A percentile compares a stretch with the other conserved stretches of the same genome.
Evolutionary conservation across 2,113 vertebrate species (phyloP).

Genomic region (Ammospiza caudacuta): DNA sequence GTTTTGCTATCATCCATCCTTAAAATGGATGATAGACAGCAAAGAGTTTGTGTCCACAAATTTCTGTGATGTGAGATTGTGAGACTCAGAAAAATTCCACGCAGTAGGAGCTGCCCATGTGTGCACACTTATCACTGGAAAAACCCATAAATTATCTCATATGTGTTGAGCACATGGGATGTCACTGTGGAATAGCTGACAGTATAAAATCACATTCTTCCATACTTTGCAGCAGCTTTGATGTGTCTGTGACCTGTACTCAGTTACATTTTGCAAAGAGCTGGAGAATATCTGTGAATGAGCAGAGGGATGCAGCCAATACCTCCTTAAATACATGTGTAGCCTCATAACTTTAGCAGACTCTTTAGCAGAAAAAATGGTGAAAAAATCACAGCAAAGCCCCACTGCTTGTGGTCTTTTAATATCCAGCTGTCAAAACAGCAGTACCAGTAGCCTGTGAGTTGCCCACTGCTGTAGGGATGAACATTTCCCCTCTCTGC

Average conservation of each 20-base stretch:
- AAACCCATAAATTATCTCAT: neutral
- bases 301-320: neutral
- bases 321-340: neutral
- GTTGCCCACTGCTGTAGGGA: neutral
- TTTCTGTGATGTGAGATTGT: neutral
- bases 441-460: neutral
- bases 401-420: neutral
- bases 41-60: neutral
- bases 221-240: neutral
- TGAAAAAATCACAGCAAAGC: neutral
- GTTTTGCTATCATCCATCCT: neutral
- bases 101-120: neutral
- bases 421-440: neutral
- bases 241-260: neutral
- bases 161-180: neutral
- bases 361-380: neutral
- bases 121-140: neutral
- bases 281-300: neutral
- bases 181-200: neutral
- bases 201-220: neutral
- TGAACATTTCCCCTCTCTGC: neutral
- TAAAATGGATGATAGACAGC: neutral
- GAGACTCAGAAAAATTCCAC: neutral
- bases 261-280: neutral
- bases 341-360: neutral